Conservation (phyloP, 92 coral and sea anemone species). For the Hydrozoanthus gracilis region DNA sequence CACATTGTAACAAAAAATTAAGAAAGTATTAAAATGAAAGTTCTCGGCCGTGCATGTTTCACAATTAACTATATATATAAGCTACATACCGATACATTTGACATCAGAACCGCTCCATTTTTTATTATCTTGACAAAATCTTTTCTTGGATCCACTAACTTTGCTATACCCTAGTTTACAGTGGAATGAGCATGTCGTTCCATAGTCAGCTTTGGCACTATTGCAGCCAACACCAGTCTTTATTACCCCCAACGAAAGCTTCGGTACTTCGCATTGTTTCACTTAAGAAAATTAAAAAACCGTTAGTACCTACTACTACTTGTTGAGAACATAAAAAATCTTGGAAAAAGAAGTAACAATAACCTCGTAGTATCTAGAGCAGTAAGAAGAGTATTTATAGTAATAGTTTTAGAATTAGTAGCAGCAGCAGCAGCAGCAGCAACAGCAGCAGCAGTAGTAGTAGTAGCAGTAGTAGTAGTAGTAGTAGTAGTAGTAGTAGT, state of each 20-base stretch:
- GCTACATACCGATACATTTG: neutral
- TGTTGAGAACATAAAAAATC: too few species aligned
- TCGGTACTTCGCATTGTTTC: conserved; percentile 5
- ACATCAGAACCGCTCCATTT: conserved; percentile 29
- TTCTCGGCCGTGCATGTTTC: neutral
- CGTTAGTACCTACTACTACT: too few species aligned
- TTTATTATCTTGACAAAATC: conserved; percentile 14
- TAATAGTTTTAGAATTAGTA: too few species aligned
- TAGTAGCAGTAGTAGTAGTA: too few species aligned
- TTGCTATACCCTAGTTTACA: conserved; percentile 1
- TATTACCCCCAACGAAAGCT: neutral
- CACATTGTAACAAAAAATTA: neutral
- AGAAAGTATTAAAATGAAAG: neutral
- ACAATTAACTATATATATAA: too few species aligned
- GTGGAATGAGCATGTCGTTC: neutral
- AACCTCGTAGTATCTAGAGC: too few species aligned
- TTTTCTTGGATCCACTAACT: conserved; percentile 5
- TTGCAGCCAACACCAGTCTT: neutral
- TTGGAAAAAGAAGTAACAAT: too few species aligned
- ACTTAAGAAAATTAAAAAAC: neutral
- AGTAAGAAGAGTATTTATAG: too few species aligned
- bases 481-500: too few species aligned
- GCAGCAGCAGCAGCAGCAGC: too few species aligned
- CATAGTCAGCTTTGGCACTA: neutral
- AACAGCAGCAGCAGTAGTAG: too few species aligned